Evolutionary conservation across 2,113 vertebrate genomes (phyloP), one percentile per base, ranked within the genome.

Genomic region (Gavia stellata): DNA sequence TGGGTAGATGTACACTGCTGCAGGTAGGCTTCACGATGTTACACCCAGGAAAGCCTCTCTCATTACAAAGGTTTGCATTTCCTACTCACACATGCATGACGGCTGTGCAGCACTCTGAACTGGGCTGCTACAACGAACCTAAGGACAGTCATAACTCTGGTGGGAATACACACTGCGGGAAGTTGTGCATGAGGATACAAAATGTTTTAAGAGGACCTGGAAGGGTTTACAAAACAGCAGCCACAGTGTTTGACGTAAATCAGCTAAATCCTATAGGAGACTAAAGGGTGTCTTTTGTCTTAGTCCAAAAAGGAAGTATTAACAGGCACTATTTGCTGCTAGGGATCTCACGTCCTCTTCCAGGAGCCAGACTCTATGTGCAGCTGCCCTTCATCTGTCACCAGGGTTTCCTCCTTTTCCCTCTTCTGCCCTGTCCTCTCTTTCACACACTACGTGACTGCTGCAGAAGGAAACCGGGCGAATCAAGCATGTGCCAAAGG

Each of bases 81-180:
- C 47, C 31, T 9, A 20, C n/a, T 44, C 66, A 10, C 24, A 47
- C 1, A 0, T 4, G 50, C 36, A 33, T 1, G 6, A 29, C 2
- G 12, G 3, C 44, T 28, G 19, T 5, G 56, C 61, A 33, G 44
- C 0, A 1, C 71, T 15, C 83, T 10, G 15, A 61, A 8, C 9
- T 7, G 33, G 38, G 36, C 47, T 47, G 72, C 61, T 26, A 8
- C 49, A 6, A 31, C 4, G 4, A 24, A n/a, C 36, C 70, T 7
- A 8, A 6, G 26, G 53, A 20, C 16, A 17, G 31, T 3, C 2
- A 0, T 36, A 55, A 12, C 47, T 42, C 45, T 6, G 15, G 25
- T 5, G 59, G 72, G 33, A 56, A 61, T 3, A 13, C n/a, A 17
- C 16, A 0, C 7, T 7, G 23, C 4, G 1, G 40, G 56, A 40